Percentiles rank a stretch among this genome's conserved stretches.
phyloP scores from a whole-genome alignment of 1,140 invertebrate genomes.

The Propsilocerus akamusi region DNA sequence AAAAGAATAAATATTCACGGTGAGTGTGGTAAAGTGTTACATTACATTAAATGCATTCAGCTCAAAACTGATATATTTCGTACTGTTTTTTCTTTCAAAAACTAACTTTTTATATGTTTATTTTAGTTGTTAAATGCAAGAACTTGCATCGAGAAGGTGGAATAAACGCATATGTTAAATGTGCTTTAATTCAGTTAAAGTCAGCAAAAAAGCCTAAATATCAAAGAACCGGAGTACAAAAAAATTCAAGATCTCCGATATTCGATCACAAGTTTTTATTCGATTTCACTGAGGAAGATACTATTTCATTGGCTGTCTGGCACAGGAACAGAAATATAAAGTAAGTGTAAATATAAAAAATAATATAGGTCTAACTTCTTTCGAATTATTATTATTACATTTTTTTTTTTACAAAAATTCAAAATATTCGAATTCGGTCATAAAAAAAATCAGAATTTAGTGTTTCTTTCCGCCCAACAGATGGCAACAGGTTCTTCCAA shows the following conservation, averaged over 20 bases:
- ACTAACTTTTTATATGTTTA: neutral
- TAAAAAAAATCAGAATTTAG: too few relatives aligned
- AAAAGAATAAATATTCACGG: slow-evolving; percentile 22
- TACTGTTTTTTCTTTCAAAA: neutral
- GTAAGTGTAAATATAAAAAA: too few relatives aligned
- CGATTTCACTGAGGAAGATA: slow-evolving; percentile 11
- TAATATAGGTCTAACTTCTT: slow-evolving; percentile 4
- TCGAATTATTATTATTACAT: neutral
- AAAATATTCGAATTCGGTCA: too few relatives aligned
- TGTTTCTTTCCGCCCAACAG: too few relatives aligned
- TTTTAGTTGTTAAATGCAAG: neutral
- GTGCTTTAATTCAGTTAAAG: slow-evolving; percentile 5
- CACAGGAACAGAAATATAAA: slow-evolving; percentile 29
- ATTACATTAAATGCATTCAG: neutral
- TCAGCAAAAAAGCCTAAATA: slow-evolving; percentile 13
- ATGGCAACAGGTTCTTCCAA: too few relatives aligned
- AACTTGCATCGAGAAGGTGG: slow-evolving; percentile 12
- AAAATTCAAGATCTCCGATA: slow-evolving; percentile 26
- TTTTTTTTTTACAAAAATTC: slow-evolving; percentile 5
- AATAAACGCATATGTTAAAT: slow-evolving; percentile 31
- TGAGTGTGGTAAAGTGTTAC: slow-evolving; percentile 13
- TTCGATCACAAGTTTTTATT: slow-evolving; percentile 30
- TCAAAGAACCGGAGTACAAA: slow-evolving; percentile 29
- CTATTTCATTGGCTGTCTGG: slow-evolving; percentile 29
- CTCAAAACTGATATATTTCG: neutral